Percentiles rank a stretch among this genome's conserved stretches.
Conservation (phyloP, 2,113 vertebrate genomes). For the Eonycteris spelaea region DNA sequence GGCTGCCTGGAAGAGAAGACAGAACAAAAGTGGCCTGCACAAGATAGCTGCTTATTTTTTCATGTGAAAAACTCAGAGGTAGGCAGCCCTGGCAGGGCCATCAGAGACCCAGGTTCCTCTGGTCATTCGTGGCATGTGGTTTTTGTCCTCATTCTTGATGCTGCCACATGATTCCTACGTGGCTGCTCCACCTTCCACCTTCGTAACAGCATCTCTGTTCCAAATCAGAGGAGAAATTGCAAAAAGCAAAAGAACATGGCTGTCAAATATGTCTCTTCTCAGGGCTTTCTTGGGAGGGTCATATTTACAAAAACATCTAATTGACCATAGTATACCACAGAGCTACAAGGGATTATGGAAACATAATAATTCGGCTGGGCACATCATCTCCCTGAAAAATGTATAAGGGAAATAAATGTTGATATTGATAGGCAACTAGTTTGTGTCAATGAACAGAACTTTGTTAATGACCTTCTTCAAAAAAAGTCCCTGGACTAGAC, state of each 20-base stretch:
- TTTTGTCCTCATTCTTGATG: neutral
- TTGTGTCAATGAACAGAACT: neutral
- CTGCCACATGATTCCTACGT: too few relatives aligned
- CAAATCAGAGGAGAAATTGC: neutral
- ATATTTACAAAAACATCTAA: neutral
- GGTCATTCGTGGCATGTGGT: rapidly evolving
- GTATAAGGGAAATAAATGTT: neutral
- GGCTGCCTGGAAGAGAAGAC: neutral
- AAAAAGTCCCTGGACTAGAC: neutral
- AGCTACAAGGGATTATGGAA: neutral
- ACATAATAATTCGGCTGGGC: neutral
- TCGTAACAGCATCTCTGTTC: neutral
- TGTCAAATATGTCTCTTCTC: neutral
- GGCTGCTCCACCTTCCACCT: neutral
- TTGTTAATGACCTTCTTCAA: neutral
- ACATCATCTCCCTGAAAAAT: neutral
- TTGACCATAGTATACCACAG: neutral
- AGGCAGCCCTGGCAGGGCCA: rapidly evolving
- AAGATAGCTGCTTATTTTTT: neutral
- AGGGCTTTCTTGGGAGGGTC: neutral
- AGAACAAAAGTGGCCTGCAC: neutral
- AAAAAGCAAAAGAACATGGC: neutral
- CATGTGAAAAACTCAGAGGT: neutral
- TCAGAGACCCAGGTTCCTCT: neutral
- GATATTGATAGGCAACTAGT: neutral